phyloP scores from a whole-genome alignment of 2,797 vertebrate species.

The Molossus alvarezi region DNA sequence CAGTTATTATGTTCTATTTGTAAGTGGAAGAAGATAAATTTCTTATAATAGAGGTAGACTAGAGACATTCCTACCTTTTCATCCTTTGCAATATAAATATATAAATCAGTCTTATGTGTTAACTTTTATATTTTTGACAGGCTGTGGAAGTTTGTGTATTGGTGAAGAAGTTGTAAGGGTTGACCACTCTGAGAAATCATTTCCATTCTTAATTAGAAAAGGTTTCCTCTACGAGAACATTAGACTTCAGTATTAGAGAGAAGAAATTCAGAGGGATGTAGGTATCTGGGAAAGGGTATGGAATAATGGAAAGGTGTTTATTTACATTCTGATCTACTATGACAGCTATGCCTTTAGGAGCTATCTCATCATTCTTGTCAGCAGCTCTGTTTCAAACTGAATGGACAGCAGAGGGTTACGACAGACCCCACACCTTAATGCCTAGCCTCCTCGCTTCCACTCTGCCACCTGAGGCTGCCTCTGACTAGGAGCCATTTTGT shows the following conservation, averaged over 20 bases:
- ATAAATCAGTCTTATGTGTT: background rate
- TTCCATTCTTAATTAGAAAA: constrained; percentile 34
- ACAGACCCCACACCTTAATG: background rate
- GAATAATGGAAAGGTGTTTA: background rate
- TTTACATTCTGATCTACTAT: background rate
- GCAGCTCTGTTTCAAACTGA: background rate
- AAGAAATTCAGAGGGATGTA: background rate
- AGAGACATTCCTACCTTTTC: background rate
- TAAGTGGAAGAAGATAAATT: background rate
- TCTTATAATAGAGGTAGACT: background rate
- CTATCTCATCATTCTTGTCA: background rate
- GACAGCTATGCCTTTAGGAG: background rate
- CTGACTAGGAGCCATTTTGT: background rate
- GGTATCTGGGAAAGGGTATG: background rate
- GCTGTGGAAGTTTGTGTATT: background rate
- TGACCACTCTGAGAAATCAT: constrained; percentile 14
- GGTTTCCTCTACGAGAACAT: background rate
- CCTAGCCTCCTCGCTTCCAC: background rate
- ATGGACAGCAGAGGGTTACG: background rate
- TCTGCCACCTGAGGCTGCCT: constrained; percentile 1
- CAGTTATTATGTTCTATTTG: background rate
- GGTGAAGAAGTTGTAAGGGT: background rate
- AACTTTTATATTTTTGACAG: constrained; percentile 34
- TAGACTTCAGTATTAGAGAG: background rate
- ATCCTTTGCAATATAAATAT: background rate